These are phyloP conservation scores for Ostrea denselamellosa DNA, from an alignment of 1,140 invertebrate species.

Conservation along the genomic window DNA sequence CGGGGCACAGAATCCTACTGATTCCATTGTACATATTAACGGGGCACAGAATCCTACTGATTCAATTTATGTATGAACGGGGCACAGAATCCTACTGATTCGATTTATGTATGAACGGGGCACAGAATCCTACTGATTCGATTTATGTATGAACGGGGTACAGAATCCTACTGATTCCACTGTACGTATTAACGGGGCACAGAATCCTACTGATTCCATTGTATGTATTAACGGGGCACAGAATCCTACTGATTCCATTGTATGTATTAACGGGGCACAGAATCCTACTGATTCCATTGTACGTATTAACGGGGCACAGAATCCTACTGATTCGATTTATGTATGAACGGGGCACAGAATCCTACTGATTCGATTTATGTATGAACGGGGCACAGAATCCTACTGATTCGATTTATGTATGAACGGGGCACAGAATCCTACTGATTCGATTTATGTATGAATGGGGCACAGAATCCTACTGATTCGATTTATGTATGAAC, in stretches of 20 bases:
- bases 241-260: background rate
- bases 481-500: background rate
- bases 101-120: background rate
- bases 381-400: slow-evolving; percentile 19
- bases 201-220: background rate
- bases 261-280: slow-evolving; percentile 32
- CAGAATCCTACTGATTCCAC: background rate
- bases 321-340: background rate
- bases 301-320: slow-evolving; percentile 30
- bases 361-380: background rate
- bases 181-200: slow-evolving; percentile 25
- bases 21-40: background rate
- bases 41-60: slow-evolving; percentile 20
- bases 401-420: background rate
- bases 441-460: background rate
- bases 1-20: slow-evolving; percentile 18
- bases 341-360: slow-evolving; percentile 25
- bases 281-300: background rate
- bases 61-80: background rate
- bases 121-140: background rate
- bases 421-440: slow-evolving; percentile 11
- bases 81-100: background rate
- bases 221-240: slow-evolving; percentile 33
- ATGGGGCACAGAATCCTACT: slow-evolving; percentile 12
- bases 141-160: background rate